phyloP scores from a whole-genome alignment of 1,140 invertebrate genomes.

The Atta texana region DNA sequence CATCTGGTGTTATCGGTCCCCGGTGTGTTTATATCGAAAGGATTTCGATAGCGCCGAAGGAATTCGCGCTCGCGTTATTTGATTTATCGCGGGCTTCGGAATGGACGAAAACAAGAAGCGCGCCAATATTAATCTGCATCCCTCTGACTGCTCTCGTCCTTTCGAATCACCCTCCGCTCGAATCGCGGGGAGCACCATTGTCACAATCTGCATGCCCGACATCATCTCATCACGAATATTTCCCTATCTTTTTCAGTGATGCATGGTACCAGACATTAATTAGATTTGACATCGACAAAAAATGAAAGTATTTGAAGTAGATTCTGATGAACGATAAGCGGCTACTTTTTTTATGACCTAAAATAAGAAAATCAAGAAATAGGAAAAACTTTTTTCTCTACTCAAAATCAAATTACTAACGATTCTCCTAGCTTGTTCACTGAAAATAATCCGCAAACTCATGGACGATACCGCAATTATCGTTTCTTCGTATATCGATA shows the following conservation, averaged over 20 bases:
- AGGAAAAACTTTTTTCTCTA: background rate
- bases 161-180: constrained; percentile 10
- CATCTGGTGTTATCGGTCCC: constrained; percentile 47
- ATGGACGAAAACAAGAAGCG: constrained; percentile 68
- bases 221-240: constrained; percentile 16
- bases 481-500: constrained; percentile 2
- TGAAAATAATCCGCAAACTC: background rate
- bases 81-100: constrained; percentile 68
- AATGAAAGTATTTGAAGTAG: background rate
- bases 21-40: constrained; percentile 48
- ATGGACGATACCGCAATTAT: background rate
- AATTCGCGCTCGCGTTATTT: constrained; percentile 60
- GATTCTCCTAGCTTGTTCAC: background rate
- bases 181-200: constrained; percentile 5
- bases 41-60: constrained; percentile 43
- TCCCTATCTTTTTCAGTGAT: constrained; percentile 8
- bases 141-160: background rate
- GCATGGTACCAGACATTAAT: constrained; percentile 27
- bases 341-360: background rate
- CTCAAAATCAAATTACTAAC: background rate
- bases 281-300: constrained; percentile 6
- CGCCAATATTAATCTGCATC: constrained; percentile 70
- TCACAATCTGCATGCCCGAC: constrained; percentile 30
- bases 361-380: background rate
- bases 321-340: background rate